phyloP scores from a whole-genome alignment of 2,113 vertebrate genomes.

The Callocephalon fimbriatum region DNA sequence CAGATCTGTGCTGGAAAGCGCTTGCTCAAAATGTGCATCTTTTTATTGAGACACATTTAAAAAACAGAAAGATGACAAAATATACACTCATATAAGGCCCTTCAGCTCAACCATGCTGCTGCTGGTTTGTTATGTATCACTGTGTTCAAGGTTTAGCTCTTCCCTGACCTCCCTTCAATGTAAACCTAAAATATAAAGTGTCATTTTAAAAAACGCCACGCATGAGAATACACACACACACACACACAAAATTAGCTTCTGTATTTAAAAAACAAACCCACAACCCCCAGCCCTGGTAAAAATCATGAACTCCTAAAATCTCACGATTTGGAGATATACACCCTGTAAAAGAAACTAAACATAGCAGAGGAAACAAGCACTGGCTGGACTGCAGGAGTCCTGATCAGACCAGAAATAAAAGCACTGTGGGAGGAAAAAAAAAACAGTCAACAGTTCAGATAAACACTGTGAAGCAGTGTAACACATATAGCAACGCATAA shows the following conservation, averaged over 20 bases:
- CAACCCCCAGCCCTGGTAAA: not conserved
- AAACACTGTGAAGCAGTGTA: not conserved
- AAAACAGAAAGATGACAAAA: conserved; percentile 26
- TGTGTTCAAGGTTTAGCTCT: not conserved
- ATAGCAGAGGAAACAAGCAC: not conserved
- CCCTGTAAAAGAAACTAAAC: not conserved
- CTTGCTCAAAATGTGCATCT: not conserved
- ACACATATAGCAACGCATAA: not conserved
- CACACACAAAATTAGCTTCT: not conserved
- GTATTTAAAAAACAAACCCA: not conserved
- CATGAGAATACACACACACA: not conserved
- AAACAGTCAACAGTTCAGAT: not conserved
- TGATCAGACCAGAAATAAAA: not conserved
- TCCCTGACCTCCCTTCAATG: not conserved
- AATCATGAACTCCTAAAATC: not conserved
- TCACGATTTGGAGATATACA: not conserved
- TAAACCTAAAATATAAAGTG: not conserved
- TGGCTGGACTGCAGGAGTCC: not conserved
- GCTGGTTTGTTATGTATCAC: not conserved
- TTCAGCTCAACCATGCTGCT: not conserved
- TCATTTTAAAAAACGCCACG: not conserved
- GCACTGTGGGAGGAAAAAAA: not conserved
- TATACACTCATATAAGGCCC: not conserved
- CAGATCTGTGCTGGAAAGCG: not conserved
- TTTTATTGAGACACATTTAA: not conserved